Conservation (phyloP, 2,113 vertebrate species). For the Megaleporinus macrocephalus region DNA sequence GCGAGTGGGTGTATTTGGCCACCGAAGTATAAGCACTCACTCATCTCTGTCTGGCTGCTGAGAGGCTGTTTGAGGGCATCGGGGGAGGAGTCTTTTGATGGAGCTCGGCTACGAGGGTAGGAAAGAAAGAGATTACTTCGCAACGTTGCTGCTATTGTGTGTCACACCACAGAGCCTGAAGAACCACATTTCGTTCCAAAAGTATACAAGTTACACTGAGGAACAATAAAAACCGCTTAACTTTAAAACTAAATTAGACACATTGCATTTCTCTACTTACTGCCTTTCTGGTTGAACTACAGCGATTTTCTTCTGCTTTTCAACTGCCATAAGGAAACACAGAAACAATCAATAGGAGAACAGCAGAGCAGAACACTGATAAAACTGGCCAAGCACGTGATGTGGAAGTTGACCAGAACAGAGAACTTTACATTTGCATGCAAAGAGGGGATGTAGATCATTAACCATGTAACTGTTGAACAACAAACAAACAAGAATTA, state of each 20-base stretch:
- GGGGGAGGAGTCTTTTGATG: constrained; percentile 71
- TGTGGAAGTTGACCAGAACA: not conserved
- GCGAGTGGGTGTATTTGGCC: constrained; percentile 9
- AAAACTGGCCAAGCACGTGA: not conserved
- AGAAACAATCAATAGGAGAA: constrained; percentile 34
- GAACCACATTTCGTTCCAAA: too few relatives aligned
- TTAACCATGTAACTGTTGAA: too few relatives aligned
- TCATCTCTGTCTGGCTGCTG: constrained; percentile 71
- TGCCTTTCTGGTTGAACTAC: constrained; percentile 95
- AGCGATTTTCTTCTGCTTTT: constrained; percentile 90
- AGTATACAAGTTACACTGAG: too few relatives aligned
- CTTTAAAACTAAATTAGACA: not conserved
- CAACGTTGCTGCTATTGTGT: not conserved
- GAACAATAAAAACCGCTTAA: too few relatives aligned
- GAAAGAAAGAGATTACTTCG: constrained; percentile 15
- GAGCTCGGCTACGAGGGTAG: constrained; percentile 48
- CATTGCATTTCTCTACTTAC: constrained; percentile 79
- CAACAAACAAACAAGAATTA: too few relatives aligned
- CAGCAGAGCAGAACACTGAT: not conserved
- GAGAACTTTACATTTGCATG: not conserved
- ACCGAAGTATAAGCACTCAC: constrained; percentile 57
- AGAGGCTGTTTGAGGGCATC: constrained; percentile 73
- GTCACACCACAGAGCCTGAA: too few relatives aligned
- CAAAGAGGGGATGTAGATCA: too few relatives aligned
- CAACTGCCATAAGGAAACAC: constrained; percentile 74